A percentile compares a stretch with the other conserved stretches of the same genome.
phyloP scores from a whole-genome alignment of 2,113 vertebrate species.

The Camelus dromedarius region DNA sequence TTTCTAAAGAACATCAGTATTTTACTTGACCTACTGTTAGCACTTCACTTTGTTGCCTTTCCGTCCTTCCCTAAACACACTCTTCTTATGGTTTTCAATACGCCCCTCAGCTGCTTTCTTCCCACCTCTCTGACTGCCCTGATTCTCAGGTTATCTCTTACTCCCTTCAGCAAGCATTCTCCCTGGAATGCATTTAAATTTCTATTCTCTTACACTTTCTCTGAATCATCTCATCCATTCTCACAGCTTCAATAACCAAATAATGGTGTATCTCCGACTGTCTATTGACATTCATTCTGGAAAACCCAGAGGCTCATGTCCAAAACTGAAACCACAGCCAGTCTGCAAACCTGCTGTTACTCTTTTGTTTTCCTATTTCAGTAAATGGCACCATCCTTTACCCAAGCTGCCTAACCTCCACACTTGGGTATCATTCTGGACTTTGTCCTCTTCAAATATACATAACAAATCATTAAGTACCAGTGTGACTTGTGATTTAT shows the following conservation, averaged over 20 bases:
- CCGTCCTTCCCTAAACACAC: not conserved
- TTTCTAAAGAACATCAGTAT: not conserved
- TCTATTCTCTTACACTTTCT: not conserved
- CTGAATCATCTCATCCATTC: not conserved
- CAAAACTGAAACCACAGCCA: not conserved
- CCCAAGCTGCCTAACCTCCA: not conserved
- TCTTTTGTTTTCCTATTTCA: not conserved
- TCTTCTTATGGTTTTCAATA: not conserved
- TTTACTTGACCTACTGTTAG: not conserved
- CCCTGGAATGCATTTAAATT: not conserved
- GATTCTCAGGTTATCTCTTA: not conserved
- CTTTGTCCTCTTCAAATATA: not conserved
- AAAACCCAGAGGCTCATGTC: not conserved
- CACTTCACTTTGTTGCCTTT: not conserved
- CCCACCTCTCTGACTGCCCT: not conserved
- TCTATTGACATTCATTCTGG: not conserved
- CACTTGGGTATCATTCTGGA: not conserved
- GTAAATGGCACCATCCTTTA: not conserved
- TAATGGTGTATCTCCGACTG: not conserved
- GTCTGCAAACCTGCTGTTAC: not conserved
- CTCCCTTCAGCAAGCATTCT: not conserved
- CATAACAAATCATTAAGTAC: not conserved
- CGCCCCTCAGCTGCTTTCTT: not conserved
- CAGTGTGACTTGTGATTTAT: not conserved
- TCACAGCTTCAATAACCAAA: not conserved